These are phyloP conservation scores for Prolemur simus DNA, from an alignment of 2,113 vertebrate genomes.

Conservation along the genomic window DNA sequence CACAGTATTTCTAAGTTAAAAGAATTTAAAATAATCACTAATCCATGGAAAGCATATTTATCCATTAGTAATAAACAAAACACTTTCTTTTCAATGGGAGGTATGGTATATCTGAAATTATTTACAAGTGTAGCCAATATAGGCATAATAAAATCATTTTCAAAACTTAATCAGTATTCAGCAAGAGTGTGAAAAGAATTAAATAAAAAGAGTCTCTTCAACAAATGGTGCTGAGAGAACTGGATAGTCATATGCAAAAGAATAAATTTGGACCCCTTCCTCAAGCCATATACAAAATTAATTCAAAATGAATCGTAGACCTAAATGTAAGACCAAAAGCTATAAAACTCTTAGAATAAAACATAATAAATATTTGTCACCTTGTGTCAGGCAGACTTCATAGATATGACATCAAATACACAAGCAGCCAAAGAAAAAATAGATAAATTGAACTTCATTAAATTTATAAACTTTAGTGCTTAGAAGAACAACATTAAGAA, in stretches of 20 bases:
- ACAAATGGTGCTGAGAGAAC: not conserved
- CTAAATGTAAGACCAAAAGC: not conserved
- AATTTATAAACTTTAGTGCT: not conserved
- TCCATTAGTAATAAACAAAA: not conserved
- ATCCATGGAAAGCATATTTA: not conserved
- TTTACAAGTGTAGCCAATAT: not conserved
- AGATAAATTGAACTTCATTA: not conserved
- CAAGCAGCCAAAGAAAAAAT: not conserved
- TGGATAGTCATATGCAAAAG: not conserved
- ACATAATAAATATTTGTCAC: not conserved
- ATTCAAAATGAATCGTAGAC: not conserved
- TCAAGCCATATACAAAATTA: not conserved
- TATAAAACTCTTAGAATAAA: not conserved
- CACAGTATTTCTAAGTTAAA: not conserved
- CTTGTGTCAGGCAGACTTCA: not conserved
- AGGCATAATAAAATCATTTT: not conserved
- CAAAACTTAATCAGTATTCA: not conserved
- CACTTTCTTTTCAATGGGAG: not conserved
- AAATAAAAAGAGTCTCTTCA: not conserved
- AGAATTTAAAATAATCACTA: not conserved
- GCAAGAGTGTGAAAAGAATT: not conserved
- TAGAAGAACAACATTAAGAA: not conserved
- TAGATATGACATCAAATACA: not conserved
- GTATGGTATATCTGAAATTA: not conserved
- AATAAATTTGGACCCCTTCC: not conserved